These are phyloP conservation scores for Eolophus roseicapilla DNA, from an alignment of 2,113 vertebrate genomes.

Conservation along the genomic window DNA sequence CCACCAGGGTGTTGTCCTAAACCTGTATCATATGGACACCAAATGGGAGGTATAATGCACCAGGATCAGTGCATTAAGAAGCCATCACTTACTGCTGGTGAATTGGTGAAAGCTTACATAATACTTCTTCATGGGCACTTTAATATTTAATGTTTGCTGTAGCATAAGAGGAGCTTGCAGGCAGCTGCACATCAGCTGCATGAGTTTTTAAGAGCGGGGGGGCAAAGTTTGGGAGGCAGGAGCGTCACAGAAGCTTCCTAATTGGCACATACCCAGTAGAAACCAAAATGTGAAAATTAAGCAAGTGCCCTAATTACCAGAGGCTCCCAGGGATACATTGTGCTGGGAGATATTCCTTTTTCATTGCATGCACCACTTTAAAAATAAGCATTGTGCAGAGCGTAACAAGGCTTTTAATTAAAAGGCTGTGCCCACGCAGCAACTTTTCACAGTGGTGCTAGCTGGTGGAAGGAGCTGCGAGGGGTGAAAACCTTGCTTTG, in stretches of 20 bases:
- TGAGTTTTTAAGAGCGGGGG: not conserved
- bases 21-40: rapidly evolving
- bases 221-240: not conserved
- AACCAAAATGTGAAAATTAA: conserved; percentile 66
- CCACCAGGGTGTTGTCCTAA: not conserved
- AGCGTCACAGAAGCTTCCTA: conserved; percentile 38
- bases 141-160: conserved; percentile 49
- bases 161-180: conserved; percentile 16
- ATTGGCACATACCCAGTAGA: conserved; percentile 70
- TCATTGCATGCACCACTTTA: conserved; percentile 49
- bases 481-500: not conserved
- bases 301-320: conserved; percentile 71
- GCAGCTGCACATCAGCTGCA: conserved; percentile 6
- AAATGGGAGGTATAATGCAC: not conserved
- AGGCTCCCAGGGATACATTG: conserved; percentile 61
- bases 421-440: conserved; percentile 24
- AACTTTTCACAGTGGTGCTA: not conserved
- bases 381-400: conserved; percentile 33
- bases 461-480: not conserved
- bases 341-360: conserved; percentile 62
- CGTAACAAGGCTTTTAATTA: conserved; percentile 29
- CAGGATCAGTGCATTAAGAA: not conserved
- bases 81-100: not conserved
- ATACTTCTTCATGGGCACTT: not conserved
- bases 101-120: not conserved